phyloP scores from a whole-genome alignment of 2,888 invertebrate genomes.

The Venusia cambrica region DNA sequence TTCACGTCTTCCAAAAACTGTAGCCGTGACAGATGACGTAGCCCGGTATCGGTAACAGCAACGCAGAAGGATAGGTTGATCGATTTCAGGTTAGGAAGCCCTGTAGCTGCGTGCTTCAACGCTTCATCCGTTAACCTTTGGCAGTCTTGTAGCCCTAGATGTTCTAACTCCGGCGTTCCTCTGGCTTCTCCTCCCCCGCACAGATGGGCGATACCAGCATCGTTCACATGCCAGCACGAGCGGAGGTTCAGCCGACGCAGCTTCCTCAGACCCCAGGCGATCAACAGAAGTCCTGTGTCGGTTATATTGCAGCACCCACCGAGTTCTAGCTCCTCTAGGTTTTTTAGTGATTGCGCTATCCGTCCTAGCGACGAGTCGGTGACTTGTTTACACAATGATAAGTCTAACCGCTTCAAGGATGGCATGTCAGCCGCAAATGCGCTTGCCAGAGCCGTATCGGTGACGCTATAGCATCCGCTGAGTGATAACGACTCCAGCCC shows the following conservation, averaged over 20 bases:
- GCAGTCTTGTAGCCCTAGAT: conserved; percentile 95
- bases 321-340: conserved; percentile 92
- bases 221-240: conserved; percentile 96
- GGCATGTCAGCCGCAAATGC: conserved; percentile 90
- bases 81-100: conserved; percentile 89
- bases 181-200: conserved; percentile 88
- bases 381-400: conserved; percentile 96
- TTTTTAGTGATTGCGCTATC: conserved; percentile 92
- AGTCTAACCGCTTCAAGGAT: conserved; percentile 89
- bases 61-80: conserved; percentile 97
- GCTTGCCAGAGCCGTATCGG: conserved; percentile 90
- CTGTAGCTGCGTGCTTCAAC: conserved; percentile 90
- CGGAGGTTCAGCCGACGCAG: conserved; percentile 92
- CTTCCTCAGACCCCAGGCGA: conserved; percentile 93
- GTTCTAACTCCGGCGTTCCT: conserved; percentile 90
- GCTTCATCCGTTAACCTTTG: conserved; percentile 96
- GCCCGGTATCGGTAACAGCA: conserved; percentile 95
- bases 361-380: conserved; percentile 93
- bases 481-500: conserved; percentile 93
- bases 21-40: conserved; percentile 93
- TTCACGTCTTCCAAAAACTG: conserved; percentile 92
- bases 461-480: conserved; percentile 96
- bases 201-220: conserved; percentile 93
- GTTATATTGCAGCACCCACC: conserved; percentile 96
- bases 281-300: conserved; percentile 91